These are phyloP conservation scores for Drosophila affinis DNA, from an alignment of 2,888 invertebrate species.

Conservation along the genomic window DNA sequence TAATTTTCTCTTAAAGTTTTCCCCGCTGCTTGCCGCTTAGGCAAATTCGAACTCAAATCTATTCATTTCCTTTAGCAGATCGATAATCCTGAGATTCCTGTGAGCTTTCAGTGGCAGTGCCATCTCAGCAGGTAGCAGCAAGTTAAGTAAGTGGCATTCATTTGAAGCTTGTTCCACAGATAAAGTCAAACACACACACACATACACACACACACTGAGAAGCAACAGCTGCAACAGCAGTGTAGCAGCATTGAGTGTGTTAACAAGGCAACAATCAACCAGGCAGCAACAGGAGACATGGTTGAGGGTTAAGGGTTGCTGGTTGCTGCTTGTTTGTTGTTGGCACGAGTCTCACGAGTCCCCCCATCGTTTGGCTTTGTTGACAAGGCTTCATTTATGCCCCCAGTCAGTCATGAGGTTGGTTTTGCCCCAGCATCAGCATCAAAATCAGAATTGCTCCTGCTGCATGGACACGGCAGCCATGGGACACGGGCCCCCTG, in stretches of 20 bases:
- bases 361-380: conserved; percentile 61
- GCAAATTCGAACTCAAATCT: conserved; percentile 30
- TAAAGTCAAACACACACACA: conserved; percentile 1
- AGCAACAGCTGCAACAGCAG: conserved; percentile 7
- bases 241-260: conserved; percentile 6
- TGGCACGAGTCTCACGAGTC: conserved; percentile 12
- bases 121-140: background rate
- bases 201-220: conserved; percentile 5
- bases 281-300: background rate
- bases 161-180: background rate
- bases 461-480: conserved; percentile 15
- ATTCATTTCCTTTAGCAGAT: conserved; percentile 20
- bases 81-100: conserved; percentile 25
- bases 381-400: conserved; percentile 73
- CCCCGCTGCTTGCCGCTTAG: conserved; percentile 1
- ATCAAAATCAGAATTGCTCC: conserved; percentile 1
- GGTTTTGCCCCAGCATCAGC: conserved; percentile 9
- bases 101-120: background rate
- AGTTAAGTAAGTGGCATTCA: background rate
- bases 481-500: conserved; percentile 4
- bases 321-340: background rate
- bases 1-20: conserved; percentile 6
- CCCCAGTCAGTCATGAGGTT: conserved; percentile 53
- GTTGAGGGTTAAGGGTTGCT: background rate
- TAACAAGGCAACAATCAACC: conserved; percentile 28